phyloP scores from a whole-genome alignment of 2,888 invertebrate genomes.

The Hipparchia sbordonii region DNA sequence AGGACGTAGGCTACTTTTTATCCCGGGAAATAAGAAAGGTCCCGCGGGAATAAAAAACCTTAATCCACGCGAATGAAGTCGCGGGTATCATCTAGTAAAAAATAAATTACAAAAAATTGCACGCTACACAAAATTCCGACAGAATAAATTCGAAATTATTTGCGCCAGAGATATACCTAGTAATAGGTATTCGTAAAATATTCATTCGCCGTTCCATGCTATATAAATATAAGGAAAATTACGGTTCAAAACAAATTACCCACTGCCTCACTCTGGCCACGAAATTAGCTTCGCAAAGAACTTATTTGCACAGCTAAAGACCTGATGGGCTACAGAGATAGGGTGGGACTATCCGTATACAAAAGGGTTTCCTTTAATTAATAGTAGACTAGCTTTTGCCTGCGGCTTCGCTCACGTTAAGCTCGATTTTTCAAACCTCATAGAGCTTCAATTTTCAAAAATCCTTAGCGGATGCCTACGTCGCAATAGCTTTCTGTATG shows the following conservation, averaged over 20 bases:
- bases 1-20: too few relatives aligned
- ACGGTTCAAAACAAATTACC: not conserved
- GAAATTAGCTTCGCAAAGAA: slow-evolving; percentile 15
- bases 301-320: slow-evolving; percentile 11
- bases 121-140: too few relatives aligned
- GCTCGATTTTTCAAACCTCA: too few relatives aligned
- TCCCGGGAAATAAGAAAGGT: too few relatives aligned
- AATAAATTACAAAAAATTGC: too few relatives aligned
- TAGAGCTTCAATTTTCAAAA: too few relatives aligned
- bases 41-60: too few relatives aligned
- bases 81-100: too few relatives aligned
- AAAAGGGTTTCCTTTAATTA: slow-evolving; percentile 25
- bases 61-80: too few relatives aligned
- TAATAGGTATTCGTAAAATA: not conserved
- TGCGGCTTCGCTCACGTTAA: too few relatives aligned
- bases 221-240: slow-evolving; percentile 1
- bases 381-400: not conserved
- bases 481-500: too few relatives aligned
- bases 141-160: not conserved
- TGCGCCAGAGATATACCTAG: not conserved
- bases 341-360: slow-evolving; percentile 29
- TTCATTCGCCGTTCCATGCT: not conserved
- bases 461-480: too few relatives aligned
- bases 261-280: not conserved
- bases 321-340: slow-evolving; percentile 23